Percentiles rank a stretch among this genome's conserved stretches.
phyloP scores from a whole-genome alignment of 2,797 vertebrate species.

The Xenentodon cancila region DNA sequence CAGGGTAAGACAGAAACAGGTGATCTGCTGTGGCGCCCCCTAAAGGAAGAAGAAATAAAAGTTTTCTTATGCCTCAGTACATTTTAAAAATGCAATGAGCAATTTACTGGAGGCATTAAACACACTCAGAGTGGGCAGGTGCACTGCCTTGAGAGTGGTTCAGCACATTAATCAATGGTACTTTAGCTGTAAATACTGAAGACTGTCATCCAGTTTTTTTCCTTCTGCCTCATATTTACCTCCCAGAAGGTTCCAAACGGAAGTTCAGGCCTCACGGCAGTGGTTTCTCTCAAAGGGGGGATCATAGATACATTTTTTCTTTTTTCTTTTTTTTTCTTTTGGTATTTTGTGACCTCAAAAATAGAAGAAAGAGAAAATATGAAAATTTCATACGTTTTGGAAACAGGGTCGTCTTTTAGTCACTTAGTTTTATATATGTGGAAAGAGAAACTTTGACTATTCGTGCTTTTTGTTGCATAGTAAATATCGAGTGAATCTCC shows the following conservation, averaged over 20 bases:
- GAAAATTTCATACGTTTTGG: neutral
- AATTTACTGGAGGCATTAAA: neutral
- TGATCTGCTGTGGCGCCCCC: too few relatives aligned
- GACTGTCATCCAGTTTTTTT: neutral
- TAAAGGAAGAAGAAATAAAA: neutral
- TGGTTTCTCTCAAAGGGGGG: too few relatives aligned
- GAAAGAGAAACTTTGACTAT: neutral
- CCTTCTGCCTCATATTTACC: neutral
- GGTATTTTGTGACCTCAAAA: too few relatives aligned
- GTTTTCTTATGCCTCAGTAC: neutral
- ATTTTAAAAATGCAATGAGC: neutral
- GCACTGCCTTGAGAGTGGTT: neutral
- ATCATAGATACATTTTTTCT: too few relatives aligned
- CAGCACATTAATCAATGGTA: neutral
- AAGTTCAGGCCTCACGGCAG: neutral
- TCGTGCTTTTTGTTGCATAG: neutral
- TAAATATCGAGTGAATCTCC: neutral
- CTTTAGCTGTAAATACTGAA: neutral
- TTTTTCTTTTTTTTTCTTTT: too few relatives aligned
- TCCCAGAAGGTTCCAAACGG: neutral
- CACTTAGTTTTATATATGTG: neutral
- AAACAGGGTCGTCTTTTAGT: neutral
- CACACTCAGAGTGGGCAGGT: neutral
- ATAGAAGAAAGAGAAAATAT: too few relatives aligned
- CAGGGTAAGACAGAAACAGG: too few relatives aligned